Conservation (phyloP, 2,797 vertebrate species). For the Coregonus ussuriensis region DNA sequence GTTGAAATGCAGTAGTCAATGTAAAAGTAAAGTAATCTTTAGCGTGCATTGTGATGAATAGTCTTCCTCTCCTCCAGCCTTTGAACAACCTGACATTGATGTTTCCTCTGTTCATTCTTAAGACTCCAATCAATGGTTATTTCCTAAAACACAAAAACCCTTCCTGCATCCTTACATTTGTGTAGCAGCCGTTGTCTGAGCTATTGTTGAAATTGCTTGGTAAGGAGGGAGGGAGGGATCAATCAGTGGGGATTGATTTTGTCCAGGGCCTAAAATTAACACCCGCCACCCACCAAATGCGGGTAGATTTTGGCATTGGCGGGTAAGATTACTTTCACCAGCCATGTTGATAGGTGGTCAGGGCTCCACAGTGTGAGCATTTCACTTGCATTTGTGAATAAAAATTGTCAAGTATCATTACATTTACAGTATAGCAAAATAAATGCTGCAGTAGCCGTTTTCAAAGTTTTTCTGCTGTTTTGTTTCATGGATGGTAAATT, state of each 20-base stretch:
- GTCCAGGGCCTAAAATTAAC: background rate
- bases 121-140: slow-evolving; percentile 38
- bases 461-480: too few species aligned
- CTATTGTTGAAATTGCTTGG: slow-evolving; percentile 42
- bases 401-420: too few species aligned
- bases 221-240: slow-evolving; percentile 43
- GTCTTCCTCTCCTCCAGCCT: background rate
- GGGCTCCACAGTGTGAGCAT: too few species aligned
- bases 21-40: slow-evolving; percentile 29
- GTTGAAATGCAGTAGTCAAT: slow-evolving; percentile 21
- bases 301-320: too few species aligned
- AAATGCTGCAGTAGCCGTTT: too few species aligned
- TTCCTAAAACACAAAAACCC: slow-evolving; percentile 33
- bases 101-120: slow-evolving; percentile 22
- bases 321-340: too few species aligned
- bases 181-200: slow-evolving; percentile 13
- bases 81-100: slow-evolving; percentile 18
- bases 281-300: too few species aligned
- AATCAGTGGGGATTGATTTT: slow-evolving; percentile 47
- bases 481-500: too few species aligned
- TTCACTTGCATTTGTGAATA: too few species aligned
- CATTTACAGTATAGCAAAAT: too few species aligned
- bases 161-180: slow-evolving; percentile 18
- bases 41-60: slow-evolving; percentile 23
- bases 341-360: too few species aligned